A percentile compares a stretch with the other conserved stretches of the same genome.
These are phyloP conservation scores for Ophioderma brevispina DNA, from an alignment of 35 echinoderm and acorn worm species.

Conservation along the genomic window DNA sequence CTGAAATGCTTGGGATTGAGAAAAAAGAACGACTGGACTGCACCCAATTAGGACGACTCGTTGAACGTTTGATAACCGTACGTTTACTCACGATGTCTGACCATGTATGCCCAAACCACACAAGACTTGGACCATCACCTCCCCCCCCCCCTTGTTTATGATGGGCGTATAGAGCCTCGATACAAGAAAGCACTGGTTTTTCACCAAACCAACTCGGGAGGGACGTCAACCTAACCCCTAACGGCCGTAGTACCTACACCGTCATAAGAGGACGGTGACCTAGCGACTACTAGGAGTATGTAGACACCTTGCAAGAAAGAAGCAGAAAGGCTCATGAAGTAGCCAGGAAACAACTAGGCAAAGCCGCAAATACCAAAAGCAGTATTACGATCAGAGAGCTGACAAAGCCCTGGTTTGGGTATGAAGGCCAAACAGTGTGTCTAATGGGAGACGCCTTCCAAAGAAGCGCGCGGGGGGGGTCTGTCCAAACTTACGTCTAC, in stretches of 20 bases:
- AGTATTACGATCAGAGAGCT: not conserved
- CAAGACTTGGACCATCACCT: conserved; percentile 41
- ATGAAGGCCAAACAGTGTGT: conserved; percentile 2
- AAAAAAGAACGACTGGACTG: no score
- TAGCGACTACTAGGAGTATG: not conserved
- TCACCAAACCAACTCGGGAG: conserved; percentile 54
- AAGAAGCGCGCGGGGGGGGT: conserved; percentile 29
- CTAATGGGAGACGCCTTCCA: not conserved
- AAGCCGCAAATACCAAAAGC: conserved; percentile 1
- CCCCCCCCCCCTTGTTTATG: conserved; percentile 26
- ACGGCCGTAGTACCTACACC: not conserved
- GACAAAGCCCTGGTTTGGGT: not conserved
- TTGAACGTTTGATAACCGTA: no score
- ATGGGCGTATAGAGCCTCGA: conserved; percentile 37
- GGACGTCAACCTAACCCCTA: conserved; percentile 14
- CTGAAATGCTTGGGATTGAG: no score
- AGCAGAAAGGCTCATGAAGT: not conserved
- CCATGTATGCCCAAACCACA: not conserved
- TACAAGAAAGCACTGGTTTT: conserved; percentile 51
- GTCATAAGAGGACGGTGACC: no score
- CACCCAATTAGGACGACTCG: no score
- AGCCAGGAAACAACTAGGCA: not conserved
- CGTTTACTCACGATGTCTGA: no score
- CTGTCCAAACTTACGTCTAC: conserved; percentile 36
- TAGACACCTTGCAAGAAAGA: not conserved